A percentile compares a stretch with the other conserved stretches of the same genome.
These are phyloP conservation scores for Cryptotermes secundus DNA, from an alignment of 1,140 invertebrate genomes.

Conservation along the genomic window DNA sequence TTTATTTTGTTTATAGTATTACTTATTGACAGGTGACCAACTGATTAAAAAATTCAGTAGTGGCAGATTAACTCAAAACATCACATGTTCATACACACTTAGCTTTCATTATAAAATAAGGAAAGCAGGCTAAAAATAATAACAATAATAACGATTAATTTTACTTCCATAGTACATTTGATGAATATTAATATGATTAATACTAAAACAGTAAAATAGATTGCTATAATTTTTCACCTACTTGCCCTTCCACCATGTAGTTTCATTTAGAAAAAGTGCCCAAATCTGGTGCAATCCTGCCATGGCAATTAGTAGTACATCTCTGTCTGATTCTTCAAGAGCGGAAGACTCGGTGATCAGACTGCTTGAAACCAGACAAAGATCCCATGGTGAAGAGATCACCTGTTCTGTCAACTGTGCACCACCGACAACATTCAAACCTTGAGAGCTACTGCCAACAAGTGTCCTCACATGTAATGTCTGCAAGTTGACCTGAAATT, in stretches of 20 bases:
- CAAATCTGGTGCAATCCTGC: slow-evolving; percentile 95
- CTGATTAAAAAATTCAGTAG: too few relatives aligned
- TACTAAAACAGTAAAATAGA: too few relatives aligned
- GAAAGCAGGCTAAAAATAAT: too few relatives aligned
- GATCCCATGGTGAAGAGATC: slow-evolving; percentile 90
- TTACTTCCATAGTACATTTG: too few relatives aligned
- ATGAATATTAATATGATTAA: too few relatives aligned
- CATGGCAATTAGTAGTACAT: slow-evolving; percentile 71
- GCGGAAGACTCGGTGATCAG: neutral
- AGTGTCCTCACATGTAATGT: slow-evolving; percentile 68
- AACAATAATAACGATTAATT: too few relatives aligned
- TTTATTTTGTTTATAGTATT: too few relatives aligned
- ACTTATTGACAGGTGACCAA: too few relatives aligned
- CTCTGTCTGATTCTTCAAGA: slow-evolving; percentile 27
- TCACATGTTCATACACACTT: too few relatives aligned
- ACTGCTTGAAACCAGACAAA: slow-evolving; percentile 46
- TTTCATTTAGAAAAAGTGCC: slow-evolving; percentile 77
- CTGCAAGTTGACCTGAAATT: slow-evolving; percentile 63
- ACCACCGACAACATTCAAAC: slow-evolving; percentile 39
- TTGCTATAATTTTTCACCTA: slow-evolving; percentile 40
- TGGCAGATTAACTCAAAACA: too few relatives aligned
- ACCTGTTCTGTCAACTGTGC: slow-evolving; percentile 54
- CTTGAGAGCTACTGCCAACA: slow-evolving; percentile 74
- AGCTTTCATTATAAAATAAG: too few relatives aligned
- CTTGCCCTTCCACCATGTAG: slow-evolving; percentile 76